Conservation (phyloP, 2,888 invertebrate genomes). For the Pantelozetes paolii region DNA sequence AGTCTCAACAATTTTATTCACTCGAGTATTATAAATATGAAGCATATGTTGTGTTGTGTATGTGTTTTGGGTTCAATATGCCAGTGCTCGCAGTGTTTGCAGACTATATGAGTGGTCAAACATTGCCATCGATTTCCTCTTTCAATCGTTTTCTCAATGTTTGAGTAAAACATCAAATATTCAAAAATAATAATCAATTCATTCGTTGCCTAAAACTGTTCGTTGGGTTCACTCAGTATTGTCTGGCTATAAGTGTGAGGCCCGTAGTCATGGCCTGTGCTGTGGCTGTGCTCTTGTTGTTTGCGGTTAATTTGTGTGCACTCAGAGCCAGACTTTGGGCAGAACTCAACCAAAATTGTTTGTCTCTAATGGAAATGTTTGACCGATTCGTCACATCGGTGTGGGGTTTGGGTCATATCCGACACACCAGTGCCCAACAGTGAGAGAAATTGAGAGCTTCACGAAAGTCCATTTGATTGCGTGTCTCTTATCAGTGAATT, state of each 20-base stretch:
- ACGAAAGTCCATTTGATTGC: not conserved
- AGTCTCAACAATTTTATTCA: not conserved
- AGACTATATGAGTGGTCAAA: not conserved
- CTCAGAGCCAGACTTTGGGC: not conserved
- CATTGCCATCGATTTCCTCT: not conserved
- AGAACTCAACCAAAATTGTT: not conserved
- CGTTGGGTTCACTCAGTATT: not conserved
- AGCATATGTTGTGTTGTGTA: not conserved
- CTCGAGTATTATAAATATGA: not conserved
- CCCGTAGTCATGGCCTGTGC: not conserved
- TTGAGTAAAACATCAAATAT: not conserved
- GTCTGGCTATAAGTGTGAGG: not conserved
- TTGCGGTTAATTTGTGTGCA: conserved; percentile 18
- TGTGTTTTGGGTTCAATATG: not conserved
- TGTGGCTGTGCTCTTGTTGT: not conserved
- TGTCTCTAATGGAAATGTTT: conserved; percentile 6
- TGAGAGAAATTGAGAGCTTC: not conserved
- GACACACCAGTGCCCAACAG: not conserved
- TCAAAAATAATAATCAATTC: not conserved
- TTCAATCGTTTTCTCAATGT: not conserved
- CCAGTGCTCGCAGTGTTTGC: not conserved
- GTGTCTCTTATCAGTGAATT: conserved; percentile 10
- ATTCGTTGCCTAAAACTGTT: not conserved
- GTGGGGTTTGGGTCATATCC: not conserved
- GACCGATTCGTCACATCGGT: not conserved